A percentile compares a stretch with the other conserved stretches of the same genome.
phyloP scores from a whole-genome alignment of 1,140 invertebrate genomes.

The Panagrolaimus sp. region DNA sequence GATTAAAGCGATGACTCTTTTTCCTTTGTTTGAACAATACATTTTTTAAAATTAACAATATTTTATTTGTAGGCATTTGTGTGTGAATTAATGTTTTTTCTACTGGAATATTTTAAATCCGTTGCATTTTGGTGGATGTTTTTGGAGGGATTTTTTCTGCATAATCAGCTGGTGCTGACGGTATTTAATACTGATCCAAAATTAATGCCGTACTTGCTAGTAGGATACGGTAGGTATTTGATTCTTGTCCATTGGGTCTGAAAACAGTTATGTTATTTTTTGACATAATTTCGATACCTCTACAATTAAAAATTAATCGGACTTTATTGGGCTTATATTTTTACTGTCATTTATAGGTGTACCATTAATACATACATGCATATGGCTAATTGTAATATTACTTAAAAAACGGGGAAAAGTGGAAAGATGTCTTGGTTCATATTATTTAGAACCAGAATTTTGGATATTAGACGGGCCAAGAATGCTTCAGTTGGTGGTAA shows the following conservation, averaged over 20 bases:
- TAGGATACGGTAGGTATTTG: slow-evolving; percentile 70
- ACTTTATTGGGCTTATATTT: too few species aligned
- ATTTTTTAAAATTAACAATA: neutral
- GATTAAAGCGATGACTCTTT: slow-evolving; percentile 8
- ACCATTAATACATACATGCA: slow-evolving; percentile 50
- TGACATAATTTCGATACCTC: too few species aligned
- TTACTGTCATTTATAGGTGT: slow-evolving; percentile 41
- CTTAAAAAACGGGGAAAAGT: slow-evolving; percentile 53
- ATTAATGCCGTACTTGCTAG: slow-evolving; percentile 67
- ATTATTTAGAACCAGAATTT: slow-evolving; percentile 57
- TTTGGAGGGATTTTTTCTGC: slow-evolving; percentile 78
- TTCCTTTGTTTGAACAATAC: slow-evolving; percentile 36
- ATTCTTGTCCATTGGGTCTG: neutral
- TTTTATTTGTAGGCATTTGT: slow-evolving; percentile 67
- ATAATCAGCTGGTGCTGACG: slow-evolving; percentile 74
- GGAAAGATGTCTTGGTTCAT: slow-evolving; percentile 52
- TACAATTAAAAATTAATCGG: too few species aligned
- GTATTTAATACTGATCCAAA: slow-evolving; percentile 73
- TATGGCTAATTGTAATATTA: slow-evolving; percentile 49
- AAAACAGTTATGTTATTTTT: too few species aligned
- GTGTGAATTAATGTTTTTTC: slow-evolving; percentile 71
- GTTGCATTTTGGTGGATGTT: slow-evolving; percentile 94
- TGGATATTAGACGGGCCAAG: slow-evolving; percentile 57
- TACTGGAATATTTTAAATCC: slow-evolving; percentile 77
- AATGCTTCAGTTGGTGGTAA: slow-evolving; percentile 51